Conservation (phyloP, 2,113 vertebrate genomes). For the Callocephalon fimbriatum region DNA sequence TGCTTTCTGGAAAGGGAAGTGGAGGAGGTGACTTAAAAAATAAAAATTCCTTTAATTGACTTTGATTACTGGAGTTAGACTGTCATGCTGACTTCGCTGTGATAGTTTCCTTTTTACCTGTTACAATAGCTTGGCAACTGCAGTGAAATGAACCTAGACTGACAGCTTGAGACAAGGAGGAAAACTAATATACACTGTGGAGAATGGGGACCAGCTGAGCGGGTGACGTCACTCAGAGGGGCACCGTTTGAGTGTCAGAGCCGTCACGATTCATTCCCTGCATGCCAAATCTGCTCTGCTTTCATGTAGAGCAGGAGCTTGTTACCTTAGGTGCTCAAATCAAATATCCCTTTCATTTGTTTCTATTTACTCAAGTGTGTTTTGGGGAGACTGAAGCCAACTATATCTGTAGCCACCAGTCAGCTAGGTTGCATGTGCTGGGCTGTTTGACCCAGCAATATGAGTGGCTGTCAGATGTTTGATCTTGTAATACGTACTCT, state of each 20-base stretch:
- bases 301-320: conserved; percentile 14
- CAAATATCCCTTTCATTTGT: conserved; percentile 41
- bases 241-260: conserved; percentile 1
- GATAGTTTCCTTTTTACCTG: not conserved
- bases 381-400: conserved; percentile 17
- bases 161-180: conserved; percentile 27
- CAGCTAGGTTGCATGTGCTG: not conserved
- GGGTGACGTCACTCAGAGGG: conserved; percentile 23
- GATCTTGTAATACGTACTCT: conserved; percentile 39
- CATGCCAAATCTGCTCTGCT: conserved; percentile 4
- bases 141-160: conserved; percentile 48
- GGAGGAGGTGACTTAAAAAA: conserved; percentile 25
- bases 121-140: conserved; percentile 34
- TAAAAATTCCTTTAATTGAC: conserved; percentile 40
- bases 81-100: conserved; percentile 36
- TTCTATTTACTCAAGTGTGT: conserved; percentile 51
- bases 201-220: not conserved
- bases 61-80: conserved; percentile 11
- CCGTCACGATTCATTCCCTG: not conserved
- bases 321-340: conserved; percentile 49
- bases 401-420: not conserved
- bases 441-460: conserved; percentile 24
- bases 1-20: not conserved
- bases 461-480: conserved; percentile 43
- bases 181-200: conserved; percentile 36